Conservation (phyloP, 2,888 invertebrate species). For the Rugalucina vietnamica region DNA sequence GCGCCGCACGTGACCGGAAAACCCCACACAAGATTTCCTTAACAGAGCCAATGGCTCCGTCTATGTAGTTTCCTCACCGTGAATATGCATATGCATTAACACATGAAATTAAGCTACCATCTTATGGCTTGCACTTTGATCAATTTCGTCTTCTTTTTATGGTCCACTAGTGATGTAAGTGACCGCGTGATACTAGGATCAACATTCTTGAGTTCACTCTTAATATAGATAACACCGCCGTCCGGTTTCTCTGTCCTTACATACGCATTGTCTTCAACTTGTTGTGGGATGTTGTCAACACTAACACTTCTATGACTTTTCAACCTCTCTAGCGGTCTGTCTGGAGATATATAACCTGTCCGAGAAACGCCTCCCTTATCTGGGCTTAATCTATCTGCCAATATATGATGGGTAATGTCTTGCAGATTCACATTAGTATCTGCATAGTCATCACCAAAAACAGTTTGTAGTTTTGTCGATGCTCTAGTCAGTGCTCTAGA, state of each 20-base stretch:
- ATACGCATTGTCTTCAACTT: neutral
- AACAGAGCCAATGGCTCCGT: too few species aligned
- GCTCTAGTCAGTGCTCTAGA: neutral
- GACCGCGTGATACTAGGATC: neutral
- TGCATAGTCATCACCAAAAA: neutral
- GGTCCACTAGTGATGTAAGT: neutral
- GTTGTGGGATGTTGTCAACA: conserved; percentile 43
- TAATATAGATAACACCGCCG: neutral
- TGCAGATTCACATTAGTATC: neutral
- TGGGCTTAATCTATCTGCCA: conserved; percentile 17
- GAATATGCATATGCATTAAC: too few species aligned
- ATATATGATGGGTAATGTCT: neutral
- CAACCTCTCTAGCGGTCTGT: neutral
- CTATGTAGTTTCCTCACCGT: too few species aligned
- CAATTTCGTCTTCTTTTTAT: neutral
- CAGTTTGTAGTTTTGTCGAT: neutral
- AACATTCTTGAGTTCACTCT: neutral
- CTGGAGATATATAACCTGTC: neutral
- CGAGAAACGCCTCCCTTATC: neutral
- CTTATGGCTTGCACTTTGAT: neutral
- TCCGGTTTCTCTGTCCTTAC: neutral
- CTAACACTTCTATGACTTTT: conserved; percentile 48
- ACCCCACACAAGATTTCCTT: too few species aligned
- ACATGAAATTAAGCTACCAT: too few species aligned
- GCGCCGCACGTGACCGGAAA: too few species aligned